phyloP scores from a whole-genome alignment of 2,113 vertebrate species.

The Eulacestoma nigropectus region DNA sequence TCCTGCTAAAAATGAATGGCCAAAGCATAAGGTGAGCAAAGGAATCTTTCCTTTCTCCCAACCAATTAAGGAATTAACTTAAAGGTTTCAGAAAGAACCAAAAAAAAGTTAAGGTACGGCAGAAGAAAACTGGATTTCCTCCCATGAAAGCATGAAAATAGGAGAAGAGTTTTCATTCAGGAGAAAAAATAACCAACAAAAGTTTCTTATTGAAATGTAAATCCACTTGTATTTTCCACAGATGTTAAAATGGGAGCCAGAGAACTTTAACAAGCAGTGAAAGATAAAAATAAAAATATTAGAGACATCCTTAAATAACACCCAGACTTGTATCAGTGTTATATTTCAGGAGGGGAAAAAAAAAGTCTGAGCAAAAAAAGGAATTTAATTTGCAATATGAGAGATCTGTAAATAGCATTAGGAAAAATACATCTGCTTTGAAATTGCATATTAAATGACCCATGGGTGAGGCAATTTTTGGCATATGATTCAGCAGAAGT shows the following conservation, averaged over 20 bases:
- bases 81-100: not conserved
- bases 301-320: constrained; percentile 27
- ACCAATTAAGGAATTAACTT: not conserved
- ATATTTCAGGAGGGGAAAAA: not conserved
- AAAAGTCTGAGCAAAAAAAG: not conserved
- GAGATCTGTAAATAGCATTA: not conserved
- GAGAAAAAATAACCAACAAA: not conserved
- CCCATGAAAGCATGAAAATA: not conserved
- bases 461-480: not conserved
- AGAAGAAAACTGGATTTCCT: not conserved
- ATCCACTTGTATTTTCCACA: constrained; percentile 9
- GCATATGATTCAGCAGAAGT: not conserved
- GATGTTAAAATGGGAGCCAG: not conserved
- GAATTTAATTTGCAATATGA: not conserved
- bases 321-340: not conserved
- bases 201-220: not conserved
- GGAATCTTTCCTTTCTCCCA: not conserved
- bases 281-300: constrained; percentile 30
- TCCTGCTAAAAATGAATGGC: not conserved
- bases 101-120: not conserved
- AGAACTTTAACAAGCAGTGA: not conserved
- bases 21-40: not conserved
- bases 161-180: not conserved
- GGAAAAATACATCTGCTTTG: not conserved
- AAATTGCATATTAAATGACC: not conserved